Percentiles rank a stretch among this genome's conserved stretches.
phyloP scores from a whole-genome alignment of 64 coral and sea anemone genomes.

The Astreopora myriophthalma region DNA sequence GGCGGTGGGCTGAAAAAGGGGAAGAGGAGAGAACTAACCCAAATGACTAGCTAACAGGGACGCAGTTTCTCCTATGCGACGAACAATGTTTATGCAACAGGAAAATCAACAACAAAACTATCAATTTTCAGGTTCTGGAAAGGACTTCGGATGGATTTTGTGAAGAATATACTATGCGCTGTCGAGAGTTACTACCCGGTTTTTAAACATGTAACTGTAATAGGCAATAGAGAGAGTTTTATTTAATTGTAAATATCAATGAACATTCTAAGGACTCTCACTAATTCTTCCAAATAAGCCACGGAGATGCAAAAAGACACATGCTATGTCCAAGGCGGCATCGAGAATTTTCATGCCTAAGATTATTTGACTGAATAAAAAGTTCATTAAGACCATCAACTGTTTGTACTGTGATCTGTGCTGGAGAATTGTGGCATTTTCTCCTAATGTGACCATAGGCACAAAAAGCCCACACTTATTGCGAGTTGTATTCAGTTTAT shows the following conservation, averaged over 20 bases:
- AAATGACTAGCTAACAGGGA: background rate
- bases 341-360: background rate
- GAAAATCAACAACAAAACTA: background rate
- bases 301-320: background rate
- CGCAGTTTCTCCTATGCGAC: background rate
- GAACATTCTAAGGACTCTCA: background rate
- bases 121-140: background rate
- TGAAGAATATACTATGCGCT: background rate
- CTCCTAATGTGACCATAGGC: too few relatives aligned
- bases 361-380: background rate
- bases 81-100: background rate
- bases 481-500: too few relatives aligned
- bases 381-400: background rate
- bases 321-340: background rate
- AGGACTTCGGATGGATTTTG: background rate
- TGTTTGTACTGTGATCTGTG: background rate
- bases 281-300: background rate
- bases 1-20: background rate
- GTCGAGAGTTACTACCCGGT: too few relatives aligned
- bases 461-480: too few relatives aligned
- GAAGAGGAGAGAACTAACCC: background rate
- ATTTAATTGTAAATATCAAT: background rate
- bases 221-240: background rate
- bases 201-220: too few relatives aligned
- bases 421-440: too few relatives aligned